Base-by-base conservation (phyloP, 2,888 invertebrate species). In the Spodoptera picta region DNA sequence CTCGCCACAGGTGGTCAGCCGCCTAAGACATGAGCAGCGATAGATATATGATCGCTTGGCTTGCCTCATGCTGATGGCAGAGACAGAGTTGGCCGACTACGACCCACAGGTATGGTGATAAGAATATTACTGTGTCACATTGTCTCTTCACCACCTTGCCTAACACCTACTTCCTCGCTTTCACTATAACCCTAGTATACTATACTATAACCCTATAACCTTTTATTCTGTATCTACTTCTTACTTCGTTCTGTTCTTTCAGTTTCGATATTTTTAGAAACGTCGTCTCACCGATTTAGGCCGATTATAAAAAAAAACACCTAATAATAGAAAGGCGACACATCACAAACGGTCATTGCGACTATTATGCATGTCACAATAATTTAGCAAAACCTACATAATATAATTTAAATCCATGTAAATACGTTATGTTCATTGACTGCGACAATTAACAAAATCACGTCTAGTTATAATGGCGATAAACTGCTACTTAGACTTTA, bases 11-110 rank as follows among this genome's bases (percentile, higher is more conserved):
- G 48, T 67, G 43, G 58, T 59, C 50, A 53, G 47, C 65, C 65
- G 70, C 54, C 72, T 79, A 69, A 78, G 81, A 84, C 81, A 83
- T 66, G 50, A 70, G 80, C 71, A 60, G 62, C 73, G 62, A 79
- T 83, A 81, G 76, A 76, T 80, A 77, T 73, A 80, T 71, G 83
- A 84, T 76, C 72, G 92, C 92, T 92, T 92, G 80, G 93, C 93
- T 93, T 93, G 79, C 77, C 82, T 89, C 90, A 90, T 88, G 89
- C 88, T 84, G 91, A 70, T 73, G 83, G 80, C 74, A 84, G 80
- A 77, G 77, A 73, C 75, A 66, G 65, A 71, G 79, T 67, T 68
- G 71, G 82, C 71, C 69, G 74, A 69, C 73, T 61, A 75, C 79
- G 73, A 77, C 66, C 65, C 67, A 78, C 84, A 91, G 92, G 91